phyloP scores from a whole-genome alignment of 1,140 invertebrate species.

The Drosophila elegans region DNA sequence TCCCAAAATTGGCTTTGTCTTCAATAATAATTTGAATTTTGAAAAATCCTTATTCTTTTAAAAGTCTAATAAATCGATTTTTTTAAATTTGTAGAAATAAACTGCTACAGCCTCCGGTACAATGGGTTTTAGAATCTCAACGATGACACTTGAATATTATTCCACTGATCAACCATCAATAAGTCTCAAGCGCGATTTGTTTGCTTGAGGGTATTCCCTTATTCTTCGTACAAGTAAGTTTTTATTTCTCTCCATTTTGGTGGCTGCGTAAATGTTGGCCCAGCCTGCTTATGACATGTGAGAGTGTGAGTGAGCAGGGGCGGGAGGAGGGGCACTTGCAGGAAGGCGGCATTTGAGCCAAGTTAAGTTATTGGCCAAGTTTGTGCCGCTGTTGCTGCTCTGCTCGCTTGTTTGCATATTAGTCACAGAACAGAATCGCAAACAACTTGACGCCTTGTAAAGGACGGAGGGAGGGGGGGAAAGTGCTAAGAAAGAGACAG shows the following conservation, averaged over 20 bases:
- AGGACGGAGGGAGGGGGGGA: not conserved
- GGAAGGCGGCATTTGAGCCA: constrained; percentile 64
- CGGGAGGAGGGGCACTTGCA: constrained; percentile 9
- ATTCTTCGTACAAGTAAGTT: not conserved
- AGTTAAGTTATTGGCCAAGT: constrained; percentile 76
- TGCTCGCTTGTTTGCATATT: constrained; percentile 78
- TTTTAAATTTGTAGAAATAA: no score
- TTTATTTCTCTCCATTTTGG: constrained; percentile 6
- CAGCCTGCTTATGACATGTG: constrained; percentile 43
- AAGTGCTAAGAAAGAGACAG: not conserved
- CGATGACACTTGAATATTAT: not conserved
- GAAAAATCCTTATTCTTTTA: no score
- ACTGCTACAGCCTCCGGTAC: no score
- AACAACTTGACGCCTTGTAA: constrained; percentile 47
- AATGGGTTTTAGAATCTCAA: not conserved
- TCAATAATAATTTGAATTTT: no score
- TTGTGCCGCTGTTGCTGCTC: constrained; percentile 27
- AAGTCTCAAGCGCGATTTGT: no score
- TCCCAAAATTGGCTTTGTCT: no score
- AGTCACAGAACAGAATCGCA: constrained; percentile 70
- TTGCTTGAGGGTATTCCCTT: constrained; percentile 2
- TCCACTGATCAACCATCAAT: no score
- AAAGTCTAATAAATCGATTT: no score
- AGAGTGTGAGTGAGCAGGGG: constrained; percentile 15
- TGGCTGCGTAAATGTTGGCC: constrained; percentile 52